These are phyloP conservation scores for Eublepharis macularius DNA, from an alignment of 2,113 vertebrate species.

Conservation along the genomic window DNA sequence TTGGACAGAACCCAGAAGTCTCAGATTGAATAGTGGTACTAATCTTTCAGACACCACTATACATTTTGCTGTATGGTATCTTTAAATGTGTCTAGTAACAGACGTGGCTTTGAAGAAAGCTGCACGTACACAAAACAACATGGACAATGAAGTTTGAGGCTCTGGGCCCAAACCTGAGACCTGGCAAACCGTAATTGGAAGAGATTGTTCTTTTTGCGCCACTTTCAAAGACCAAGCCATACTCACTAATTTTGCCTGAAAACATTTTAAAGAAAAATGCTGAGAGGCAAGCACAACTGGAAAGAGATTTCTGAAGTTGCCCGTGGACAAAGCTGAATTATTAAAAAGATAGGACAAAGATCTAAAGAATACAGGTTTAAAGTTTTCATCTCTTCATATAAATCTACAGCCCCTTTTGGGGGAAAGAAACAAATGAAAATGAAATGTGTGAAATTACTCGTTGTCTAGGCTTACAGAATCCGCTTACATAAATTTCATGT, in stretches of 20 bases:
- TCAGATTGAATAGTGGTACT: too few species aligned
- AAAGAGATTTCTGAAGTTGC: background rate
- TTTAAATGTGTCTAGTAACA: too few species aligned
- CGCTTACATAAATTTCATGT: slow-evolving; percentile 20
- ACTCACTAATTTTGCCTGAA: background rate
- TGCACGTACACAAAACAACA: too few species aligned
- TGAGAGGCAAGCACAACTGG: background rate
- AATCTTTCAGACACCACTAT: too few species aligned
- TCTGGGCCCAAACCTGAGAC: background rate
- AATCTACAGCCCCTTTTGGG: slow-evolving; percentile 4
- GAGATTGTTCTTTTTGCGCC: background rate
- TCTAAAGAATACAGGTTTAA: background rate
- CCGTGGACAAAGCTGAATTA: background rate
- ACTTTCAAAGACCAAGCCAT: background rate
- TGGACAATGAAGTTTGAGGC: too few species aligned
- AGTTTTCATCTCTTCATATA: background rate
- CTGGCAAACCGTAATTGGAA: background rate
- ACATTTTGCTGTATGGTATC: too few species aligned
- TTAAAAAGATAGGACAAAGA: slow-evolving; percentile 2
- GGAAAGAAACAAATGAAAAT: slow-evolving; percentile 1
- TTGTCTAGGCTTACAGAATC: slow-evolving; percentile 13
- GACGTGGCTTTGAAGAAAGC: too few species aligned
- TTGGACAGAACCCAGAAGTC: too few species aligned
- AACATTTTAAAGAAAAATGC: background rate
- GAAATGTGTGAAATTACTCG: slow-evolving; percentile 13